Conservation (phyloP, 2,888 invertebrate species). For the Synergus itoensis region DNA sequence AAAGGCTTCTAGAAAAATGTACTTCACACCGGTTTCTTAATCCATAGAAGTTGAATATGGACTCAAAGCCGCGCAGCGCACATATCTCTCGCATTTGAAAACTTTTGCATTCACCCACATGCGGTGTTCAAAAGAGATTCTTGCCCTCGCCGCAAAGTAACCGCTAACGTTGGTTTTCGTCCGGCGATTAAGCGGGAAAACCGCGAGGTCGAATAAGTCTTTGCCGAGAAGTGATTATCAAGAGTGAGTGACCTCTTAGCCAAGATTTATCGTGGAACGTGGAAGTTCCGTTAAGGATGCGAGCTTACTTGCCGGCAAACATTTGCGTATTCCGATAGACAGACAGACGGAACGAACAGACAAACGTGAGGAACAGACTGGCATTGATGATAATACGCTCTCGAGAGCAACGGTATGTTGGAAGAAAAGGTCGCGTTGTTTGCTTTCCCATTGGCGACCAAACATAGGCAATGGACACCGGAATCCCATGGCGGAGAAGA, state of each 20-base stretch:
- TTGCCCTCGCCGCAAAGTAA: constrained; percentile 9
- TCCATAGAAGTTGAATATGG: neutral
- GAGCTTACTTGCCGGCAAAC: neutral
- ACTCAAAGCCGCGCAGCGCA: neutral
- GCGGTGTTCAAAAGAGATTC: constrained; percentile 18
- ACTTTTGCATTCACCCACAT: constrained; percentile 15
- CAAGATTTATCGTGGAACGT: constrained; percentile 34
- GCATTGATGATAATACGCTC: constrained; percentile 39
- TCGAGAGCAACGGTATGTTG: constrained; percentile 22
- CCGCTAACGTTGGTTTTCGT: constrained; percentile 6
- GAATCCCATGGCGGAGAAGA: neutral
- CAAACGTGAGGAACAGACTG: constrained; percentile 30
- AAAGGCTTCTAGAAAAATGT: neutral
- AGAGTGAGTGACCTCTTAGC: constrained; percentile 35
- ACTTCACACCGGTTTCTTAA: neutral
- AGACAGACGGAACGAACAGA: constrained; percentile 1
- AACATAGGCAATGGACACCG: neutral
- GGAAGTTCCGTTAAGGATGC: constrained; percentile 36
- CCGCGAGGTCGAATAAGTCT: constrained; percentile 21
- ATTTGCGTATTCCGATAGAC: constrained; percentile 33
- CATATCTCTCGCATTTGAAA: neutral
- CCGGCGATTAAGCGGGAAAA: constrained; percentile 16
- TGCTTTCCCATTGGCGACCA: constrained; percentile 23
- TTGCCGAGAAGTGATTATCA: constrained; percentile 14
- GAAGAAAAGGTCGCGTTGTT: constrained; percentile 25